Evolutionary conservation across 2,113 vertebrate species (phyloP).

Genomic region (Bubo scandiacus): DNA sequence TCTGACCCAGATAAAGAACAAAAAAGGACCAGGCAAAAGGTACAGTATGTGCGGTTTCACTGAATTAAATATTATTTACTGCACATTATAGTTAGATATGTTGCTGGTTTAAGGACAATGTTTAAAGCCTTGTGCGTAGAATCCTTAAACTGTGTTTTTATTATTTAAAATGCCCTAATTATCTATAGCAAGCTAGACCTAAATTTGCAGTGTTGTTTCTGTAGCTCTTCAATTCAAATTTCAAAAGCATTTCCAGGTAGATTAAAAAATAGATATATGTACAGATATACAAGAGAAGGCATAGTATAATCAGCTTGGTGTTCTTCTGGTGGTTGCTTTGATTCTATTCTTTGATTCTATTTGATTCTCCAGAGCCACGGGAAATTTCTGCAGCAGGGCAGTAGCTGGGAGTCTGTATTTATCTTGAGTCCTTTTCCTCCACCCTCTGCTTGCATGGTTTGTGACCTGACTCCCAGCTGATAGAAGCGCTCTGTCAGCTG

Average conservation of each 20-base stretch:
- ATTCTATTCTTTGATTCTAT: background rate
- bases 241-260: background rate
- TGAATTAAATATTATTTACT: background rate
- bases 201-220: background rate
- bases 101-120: background rate
- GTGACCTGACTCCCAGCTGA: background rate
- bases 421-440: background rate
- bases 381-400: background rate
- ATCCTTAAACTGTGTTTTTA: background rate
- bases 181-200: background rate
- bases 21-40: background rate
- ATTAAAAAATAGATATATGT: background rate
- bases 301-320: background rate
- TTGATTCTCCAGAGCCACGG: background rate
- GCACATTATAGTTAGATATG: background rate
- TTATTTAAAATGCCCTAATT: background rate
- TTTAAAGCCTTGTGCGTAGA: background rate
- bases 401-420: background rate
- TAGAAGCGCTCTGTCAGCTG: background rate
- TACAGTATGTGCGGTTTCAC: background rate
- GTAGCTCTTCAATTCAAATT: background rate
- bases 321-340: background rate
- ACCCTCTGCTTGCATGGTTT: fast-evolving
- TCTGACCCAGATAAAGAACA: background rate
- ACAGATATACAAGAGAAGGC: background rate